Conservation (phyloP, 1,140 invertebrate genomes). For the Triops longicaudatus region DNA sequence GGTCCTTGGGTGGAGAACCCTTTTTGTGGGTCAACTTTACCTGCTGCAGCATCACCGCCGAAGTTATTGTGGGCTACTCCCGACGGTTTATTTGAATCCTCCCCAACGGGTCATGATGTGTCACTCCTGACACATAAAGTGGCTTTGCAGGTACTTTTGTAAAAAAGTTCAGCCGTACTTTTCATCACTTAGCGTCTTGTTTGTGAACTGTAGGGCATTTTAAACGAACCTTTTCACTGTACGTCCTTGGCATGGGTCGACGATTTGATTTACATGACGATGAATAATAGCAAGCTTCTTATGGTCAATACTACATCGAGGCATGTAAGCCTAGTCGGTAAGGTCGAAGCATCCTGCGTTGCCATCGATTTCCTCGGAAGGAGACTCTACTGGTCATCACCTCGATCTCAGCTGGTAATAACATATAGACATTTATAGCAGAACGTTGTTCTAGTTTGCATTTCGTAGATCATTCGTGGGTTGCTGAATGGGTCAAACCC, state of each 20-base stretch:
- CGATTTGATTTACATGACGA: slow-evolving; percentile 60
- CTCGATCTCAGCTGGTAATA: slow-evolving; percentile 53
- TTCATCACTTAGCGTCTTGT: background rate
- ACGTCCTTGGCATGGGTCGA: slow-evolving; percentile 59
- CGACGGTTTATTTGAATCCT: slow-evolving; percentile 58
- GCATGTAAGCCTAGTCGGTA: slow-evolving; percentile 46
- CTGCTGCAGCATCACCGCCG: slow-evolving; percentile 43
- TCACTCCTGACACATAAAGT: slow-evolving; percentile 53
- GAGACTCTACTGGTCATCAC: slow-evolving; percentile 82
- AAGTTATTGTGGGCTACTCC: slow-evolving; percentile 61
- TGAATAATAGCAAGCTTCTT: slow-evolving; percentile 59
- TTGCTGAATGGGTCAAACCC: slow-evolving; percentile 56
- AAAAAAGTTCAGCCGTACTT: too few relatives aligned
- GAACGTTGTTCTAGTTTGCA: slow-evolving; percentile 9
- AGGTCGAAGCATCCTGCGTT: slow-evolving; percentile 62
- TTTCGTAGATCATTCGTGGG: slow-evolving; percentile 52
- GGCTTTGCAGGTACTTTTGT: slow-evolving; percentile 36
- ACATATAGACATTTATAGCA: background rate
- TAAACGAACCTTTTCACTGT: slow-evolving; percentile 44
- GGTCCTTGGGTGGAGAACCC: slow-evolving; percentile 32
- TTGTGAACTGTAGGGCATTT: background rate
- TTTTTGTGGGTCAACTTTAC: slow-evolving; percentile 24
- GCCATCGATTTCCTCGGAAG: slow-evolving; percentile 81
- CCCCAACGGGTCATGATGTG: slow-evolving; percentile 61
- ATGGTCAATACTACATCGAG: slow-evolving; percentile 58